A percentile compares a stretch with the other conserved stretches of the same genome.
Conservation (phyloP, 2,113 vertebrate species). For the Pavo muticus region DNA sequence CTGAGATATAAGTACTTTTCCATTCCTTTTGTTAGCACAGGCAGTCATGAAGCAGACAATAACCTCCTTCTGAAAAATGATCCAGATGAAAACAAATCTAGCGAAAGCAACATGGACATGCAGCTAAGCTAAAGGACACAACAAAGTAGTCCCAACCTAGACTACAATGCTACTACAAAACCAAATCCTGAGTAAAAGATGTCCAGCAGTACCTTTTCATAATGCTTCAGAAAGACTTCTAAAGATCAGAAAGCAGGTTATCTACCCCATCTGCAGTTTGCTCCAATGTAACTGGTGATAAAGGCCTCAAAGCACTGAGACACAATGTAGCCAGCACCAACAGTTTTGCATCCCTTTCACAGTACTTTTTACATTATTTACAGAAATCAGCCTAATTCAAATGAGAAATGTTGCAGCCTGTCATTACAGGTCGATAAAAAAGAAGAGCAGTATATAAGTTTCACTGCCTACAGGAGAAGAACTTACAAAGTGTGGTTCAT, state of each 20-base stretch:
- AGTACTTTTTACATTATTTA: background rate
- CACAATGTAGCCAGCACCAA: background rate
- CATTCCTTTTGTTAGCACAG: background rate
- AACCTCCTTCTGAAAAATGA: background rate
- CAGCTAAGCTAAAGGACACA: background rate
- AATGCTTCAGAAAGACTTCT: background rate
- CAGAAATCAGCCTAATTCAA: background rate
- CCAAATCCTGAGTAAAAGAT: background rate
- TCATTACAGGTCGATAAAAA: background rate
- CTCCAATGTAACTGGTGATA: background rate
- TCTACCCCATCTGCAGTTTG: background rate
- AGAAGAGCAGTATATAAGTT: background rate
- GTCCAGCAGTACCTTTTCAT: background rate
- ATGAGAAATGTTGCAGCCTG: background rate
- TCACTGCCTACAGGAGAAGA: background rate
- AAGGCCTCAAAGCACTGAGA: background rate
- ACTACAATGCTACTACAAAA: background rate
- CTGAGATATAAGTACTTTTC: background rate
- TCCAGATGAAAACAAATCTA: background rate
- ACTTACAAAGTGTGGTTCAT: background rate
- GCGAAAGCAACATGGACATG: background rate
- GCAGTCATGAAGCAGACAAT: background rate
- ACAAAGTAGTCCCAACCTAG: background rate
- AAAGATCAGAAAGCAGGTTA: background rate
- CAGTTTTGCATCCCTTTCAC: background rate